These are phyloP conservation scores for Cliona cf. orientalis DNA, from an alignment of 37 sponge, comb jelly and placozoan genomes.

Conservation along the genomic window DNA sequence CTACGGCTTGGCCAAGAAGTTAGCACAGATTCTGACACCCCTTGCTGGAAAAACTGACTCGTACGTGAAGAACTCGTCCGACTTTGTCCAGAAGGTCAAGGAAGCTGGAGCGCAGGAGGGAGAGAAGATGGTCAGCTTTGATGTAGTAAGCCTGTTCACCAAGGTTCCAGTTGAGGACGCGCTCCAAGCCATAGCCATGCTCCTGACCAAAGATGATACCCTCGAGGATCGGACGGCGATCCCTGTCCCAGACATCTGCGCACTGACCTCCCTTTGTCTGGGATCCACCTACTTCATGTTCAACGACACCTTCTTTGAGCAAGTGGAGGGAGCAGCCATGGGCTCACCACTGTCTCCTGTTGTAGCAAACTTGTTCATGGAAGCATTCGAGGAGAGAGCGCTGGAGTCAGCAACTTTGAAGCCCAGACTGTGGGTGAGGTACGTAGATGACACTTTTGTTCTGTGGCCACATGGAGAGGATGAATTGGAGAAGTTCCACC, in stretches of 20 bases:
- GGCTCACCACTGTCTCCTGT: slow-evolving; percentile 36
- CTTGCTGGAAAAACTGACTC: neutral
- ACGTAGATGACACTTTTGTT: slow-evolving; percentile 42
- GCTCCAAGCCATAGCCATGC: neutral
- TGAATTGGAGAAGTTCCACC: neutral
- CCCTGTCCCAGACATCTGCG: neutral
- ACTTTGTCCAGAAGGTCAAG: neutral
- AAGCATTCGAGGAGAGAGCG: neutral
- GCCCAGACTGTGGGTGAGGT: slow-evolving; percentile 9
- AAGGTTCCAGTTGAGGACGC: slow-evolving; percentile 12
- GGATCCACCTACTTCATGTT: slow-evolving; percentile 15
- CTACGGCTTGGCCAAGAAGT: neutral
- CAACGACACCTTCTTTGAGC: slow-evolving; percentile 2
- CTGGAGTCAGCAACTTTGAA: neutral
- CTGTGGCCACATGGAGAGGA: neutral
- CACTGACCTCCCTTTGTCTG: slow-evolving; percentile 15
- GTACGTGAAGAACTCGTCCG: slow-evolving; percentile 5
- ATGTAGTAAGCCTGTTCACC: slow-evolving; percentile 24
- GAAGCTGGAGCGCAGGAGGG: neutral
- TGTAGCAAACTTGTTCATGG: slow-evolving; percentile 25
- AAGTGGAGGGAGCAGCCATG: slow-evolving; percentile 34
- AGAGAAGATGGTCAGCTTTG: slow-evolving; percentile 4
- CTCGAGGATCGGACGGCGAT: slow-evolving; percentile 3
- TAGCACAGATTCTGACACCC: too few species aligned
- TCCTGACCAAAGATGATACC: neutral